Percentiles rank a stretch among this genome's conserved stretches.
Conservation (phyloP, 2,113 vertebrate species). For the Mormoops blainvillei region DNA sequence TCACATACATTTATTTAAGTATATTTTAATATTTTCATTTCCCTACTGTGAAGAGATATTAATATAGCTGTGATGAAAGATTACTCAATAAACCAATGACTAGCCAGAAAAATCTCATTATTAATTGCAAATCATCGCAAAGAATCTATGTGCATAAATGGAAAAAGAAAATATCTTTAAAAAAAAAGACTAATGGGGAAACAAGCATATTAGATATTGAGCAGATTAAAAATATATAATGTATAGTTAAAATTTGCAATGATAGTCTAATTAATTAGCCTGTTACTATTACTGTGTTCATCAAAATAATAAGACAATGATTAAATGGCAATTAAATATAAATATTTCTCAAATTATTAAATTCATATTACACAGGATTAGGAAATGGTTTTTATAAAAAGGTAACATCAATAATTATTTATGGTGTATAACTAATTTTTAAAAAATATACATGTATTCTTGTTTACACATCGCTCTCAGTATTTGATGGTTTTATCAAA, state of each 20-base stretch:
- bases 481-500: neutral
- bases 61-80: neutral
- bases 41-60: neutral
- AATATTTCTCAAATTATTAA: neutral
- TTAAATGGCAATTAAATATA: neutral
- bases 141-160: neutral
- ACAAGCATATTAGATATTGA: neutral
- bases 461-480: neutral
- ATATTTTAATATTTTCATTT: neutral
- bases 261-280: neutral
- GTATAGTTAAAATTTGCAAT: neutral
- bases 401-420: neutral
- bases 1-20: neutral
- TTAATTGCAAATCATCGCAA: neutral
- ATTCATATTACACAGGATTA: neutral
- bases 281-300: neutral
- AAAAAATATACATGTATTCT: neutral
- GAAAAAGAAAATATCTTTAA: neutral
- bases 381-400: neutral
- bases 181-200: neutral
- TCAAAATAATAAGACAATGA: neutral
- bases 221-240: neutral
- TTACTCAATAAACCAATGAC: neutral
- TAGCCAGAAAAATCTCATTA: neutral
- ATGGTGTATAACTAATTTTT: neutral